Percentiles rank a stretch among this genome's conserved stretches.
Evolutionary conservation across 2,113 vertebrate species (phyloP).

Genomic region (Callocephalon fimbriatum): DNA sequence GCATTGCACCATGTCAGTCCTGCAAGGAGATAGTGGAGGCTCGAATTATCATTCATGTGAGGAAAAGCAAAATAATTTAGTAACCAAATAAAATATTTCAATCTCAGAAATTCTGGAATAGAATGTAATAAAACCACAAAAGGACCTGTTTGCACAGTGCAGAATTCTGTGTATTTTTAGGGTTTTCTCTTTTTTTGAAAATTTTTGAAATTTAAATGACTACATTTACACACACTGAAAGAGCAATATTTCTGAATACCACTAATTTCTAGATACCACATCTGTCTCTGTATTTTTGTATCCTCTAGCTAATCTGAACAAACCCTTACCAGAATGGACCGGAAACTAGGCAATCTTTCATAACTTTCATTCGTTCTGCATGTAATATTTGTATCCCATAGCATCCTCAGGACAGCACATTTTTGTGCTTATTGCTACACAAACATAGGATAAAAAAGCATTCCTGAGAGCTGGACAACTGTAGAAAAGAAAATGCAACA

Average conservation of each 20-base stretch:
- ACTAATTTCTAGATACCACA: not conserved
- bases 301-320: not conserved
- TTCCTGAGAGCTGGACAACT: not conserved
- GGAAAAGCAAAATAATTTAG: not conserved
- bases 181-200: not conserved
- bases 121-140: not conserved
- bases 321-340: not conserved
- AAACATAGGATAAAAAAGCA: not conserved
- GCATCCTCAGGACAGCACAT: not conserved
- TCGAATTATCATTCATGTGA: not conserved
- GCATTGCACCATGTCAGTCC: not conserved
- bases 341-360: not conserved
- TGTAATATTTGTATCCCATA: fast-evolving
- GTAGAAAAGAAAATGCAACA: not conserved
- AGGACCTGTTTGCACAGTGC: not conserved
- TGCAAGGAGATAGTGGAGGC: not conserved
- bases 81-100: not conserved
- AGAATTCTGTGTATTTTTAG: not conserved
- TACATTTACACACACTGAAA: not conserved
- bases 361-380: not conserved
- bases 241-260: not conserved
- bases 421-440: not conserved
- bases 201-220: not conserved
- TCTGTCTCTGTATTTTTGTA: not conserved
- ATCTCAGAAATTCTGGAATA: not conserved